These are phyloP conservation scores for Tachysurus vachellii DNA, from an alignment of 2,113 vertebrate species.

Conservation along the genomic window DNA sequence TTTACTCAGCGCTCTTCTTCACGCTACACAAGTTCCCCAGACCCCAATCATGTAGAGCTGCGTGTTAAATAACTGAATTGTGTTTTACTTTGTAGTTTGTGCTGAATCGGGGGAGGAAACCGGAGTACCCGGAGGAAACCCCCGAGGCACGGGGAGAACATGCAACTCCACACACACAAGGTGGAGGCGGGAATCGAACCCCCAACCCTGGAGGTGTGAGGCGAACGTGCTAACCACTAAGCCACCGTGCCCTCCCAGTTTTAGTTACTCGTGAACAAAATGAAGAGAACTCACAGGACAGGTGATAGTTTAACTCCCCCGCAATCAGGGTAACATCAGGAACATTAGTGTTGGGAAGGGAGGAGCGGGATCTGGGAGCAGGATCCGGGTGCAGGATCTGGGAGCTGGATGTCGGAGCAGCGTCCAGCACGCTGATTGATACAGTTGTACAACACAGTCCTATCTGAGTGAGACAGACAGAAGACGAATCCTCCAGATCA, in stretches of 20 bases:
- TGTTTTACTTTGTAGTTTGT: not conserved
- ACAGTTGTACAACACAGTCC: constrained; percentile 41
- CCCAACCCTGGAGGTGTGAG: too few species aligned
- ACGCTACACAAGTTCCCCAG: not conserved
- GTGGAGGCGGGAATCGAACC: too few species aligned
- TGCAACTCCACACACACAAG: too few species aligned
- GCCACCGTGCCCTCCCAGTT: too few species aligned
- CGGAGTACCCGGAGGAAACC: too few species aligned
- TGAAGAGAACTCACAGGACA: not conserved
- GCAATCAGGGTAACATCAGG: constrained; percentile 31
- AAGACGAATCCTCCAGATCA: constrained; percentile 39
- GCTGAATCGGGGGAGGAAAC: too few species aligned
- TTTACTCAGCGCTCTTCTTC: not conserved
- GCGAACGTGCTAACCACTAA: too few species aligned
- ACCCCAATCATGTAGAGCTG: not conserved
- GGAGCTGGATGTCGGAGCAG: not conserved
- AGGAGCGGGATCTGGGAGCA: not conserved
- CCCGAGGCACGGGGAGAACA: too few species aligned
- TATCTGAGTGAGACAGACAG: constrained; percentile 29
- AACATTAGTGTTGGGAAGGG: not conserved
- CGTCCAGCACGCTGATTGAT: constrained; percentile 35
- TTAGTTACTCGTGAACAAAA: not conserved
- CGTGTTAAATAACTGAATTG: not conserved
- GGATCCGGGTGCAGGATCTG: constrained; percentile 20
- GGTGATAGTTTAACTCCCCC: not conserved